Evolutionary conservation across 2,113 vertebrate genomes (phyloP), one percentile per base, ranked within the genome.

Genomic region (Alligator mississippiensis): DNA sequence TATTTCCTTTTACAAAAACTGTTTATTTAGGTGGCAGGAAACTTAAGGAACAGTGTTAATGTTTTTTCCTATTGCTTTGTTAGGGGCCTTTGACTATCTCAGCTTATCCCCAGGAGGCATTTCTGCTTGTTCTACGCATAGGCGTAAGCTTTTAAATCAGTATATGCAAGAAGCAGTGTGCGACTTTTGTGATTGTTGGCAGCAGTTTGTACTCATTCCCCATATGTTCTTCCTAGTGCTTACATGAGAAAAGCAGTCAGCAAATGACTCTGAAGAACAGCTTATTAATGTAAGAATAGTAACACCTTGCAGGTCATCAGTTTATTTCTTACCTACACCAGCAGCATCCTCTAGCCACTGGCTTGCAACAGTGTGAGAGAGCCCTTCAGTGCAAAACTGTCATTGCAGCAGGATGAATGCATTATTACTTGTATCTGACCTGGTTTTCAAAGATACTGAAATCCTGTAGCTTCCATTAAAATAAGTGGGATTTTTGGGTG

Each of bases 201-300:
- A 61, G 90, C 54, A 17, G 17, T 77, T 90, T 21, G 68, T 72
- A 58, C 70, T 91, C 61, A 38, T 70, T 94, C 75, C 58, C 68
- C 12, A 1, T 18, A 16, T 14, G 70, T 68, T 62, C 70, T n/a
- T 78, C 78, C 60, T 83, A 15, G 38, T 4, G 38, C 10, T 28
- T 83, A 59, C 62, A 62, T 4, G 24, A 27, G 63, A 13, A 34
- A 60, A 60, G 59, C 38, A 61, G 84, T 28, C 54, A 63, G 0
- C 22, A 68, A 70, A 38, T 3, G 28, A 47, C 68, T 90, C 84
- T 8, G 78, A n/a, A 30, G 79, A 83, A 4, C 5, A 25, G 68
- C 81, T 61, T 92, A 28, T 92, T 81, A 72, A 62, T 10, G 34
- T 4, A 15, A 63, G 60, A 89, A 77, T 55, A 47, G 64, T 5